Evolutionary conservation across 2,888 invertebrate species (phyloP), one percentile per base, ranked within the genome.

Genomic region (Chironomus riparius): DNA sequence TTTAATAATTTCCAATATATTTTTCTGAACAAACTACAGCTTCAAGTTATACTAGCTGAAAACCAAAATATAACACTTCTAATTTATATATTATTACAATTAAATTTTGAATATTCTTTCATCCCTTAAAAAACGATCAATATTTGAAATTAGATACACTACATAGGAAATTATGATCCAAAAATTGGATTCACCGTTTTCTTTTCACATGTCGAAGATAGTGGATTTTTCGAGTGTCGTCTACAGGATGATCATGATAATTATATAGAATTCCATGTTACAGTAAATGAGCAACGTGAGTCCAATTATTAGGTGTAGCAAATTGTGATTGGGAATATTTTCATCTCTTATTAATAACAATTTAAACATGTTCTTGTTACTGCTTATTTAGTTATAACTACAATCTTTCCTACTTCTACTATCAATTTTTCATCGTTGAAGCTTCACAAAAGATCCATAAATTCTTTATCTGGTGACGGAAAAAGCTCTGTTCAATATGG

Each of bases 111-210:
- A 38, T 38, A 38, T 10, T 10, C 2, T 38, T 38, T 10, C 1
- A 38, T 38, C 38, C 4, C 10, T 38, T 38, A 10, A 38, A n/a
- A 38, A 38, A 38, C 38, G 4, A 10, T 10, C 2, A 10, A 38
- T 38, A 38, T 38, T 38, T 38, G 10, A 38, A 38, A 10, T 10
- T 13, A 65, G 65, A 21, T 12, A 10, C 65, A 65, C 21, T 65
- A 65, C 21, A 15, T 22, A 62, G 72, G 72, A 50, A 62, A 4
- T 47, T 79, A 73, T 78, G 81, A 82, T 79, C 82, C 83, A 69
- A 80, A 80, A 75, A 79, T 81, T 69, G 84, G 84, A 70, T 84
- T 82, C 78, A 80, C 81, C 79, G 79, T 82, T 76, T 80, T 80
- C 80, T 80, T 84, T 76, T 80, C 80, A 76, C 80, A 81, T 78